A percentile compares a stretch with the other conserved stretches of the same genome.
These are phyloP conservation scores for Alosa alosa DNA, from an alignment of 2,113 vertebrate genomes.

Conservation along the genomic window DNA sequence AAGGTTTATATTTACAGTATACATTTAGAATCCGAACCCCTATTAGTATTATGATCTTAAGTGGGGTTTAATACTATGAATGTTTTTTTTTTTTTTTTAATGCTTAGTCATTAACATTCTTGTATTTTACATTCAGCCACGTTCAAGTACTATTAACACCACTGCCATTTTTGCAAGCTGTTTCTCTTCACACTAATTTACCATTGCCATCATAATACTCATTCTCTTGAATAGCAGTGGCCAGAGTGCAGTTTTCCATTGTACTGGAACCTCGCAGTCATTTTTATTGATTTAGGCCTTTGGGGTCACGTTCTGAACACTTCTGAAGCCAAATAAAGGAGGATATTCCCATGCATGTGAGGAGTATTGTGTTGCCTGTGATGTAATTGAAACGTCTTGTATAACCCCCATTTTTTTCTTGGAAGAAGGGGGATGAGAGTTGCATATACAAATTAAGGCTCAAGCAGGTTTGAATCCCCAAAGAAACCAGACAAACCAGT, in stretches of 20 bases:
- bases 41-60: neutral
- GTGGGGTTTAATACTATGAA: neutral
- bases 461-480: neutral
- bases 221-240: neutral
- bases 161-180: neutral
- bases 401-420: neutral
- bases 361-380: neutral
- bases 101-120: neutral
- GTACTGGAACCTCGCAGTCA: neutral
- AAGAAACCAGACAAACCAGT: neutral
- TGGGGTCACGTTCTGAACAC: neutral
- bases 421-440: neutral
- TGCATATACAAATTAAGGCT: neutral
- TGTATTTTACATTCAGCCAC: neutral
- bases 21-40: neutral
- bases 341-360: neutral
- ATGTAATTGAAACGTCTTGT: neutral
- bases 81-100: neutral
- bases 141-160: neutral
- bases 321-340: neutral
- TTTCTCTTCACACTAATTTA: neutral
- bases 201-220: neutral
- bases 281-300: neutral
- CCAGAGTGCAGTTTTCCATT: neutral
- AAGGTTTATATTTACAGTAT: neutral